Evolutionary conservation across 2,113 vertebrate species (phyloP), one percentile per base, ranked within the genome.

Genomic region (Coreoperca whiteheadi): DNA sequence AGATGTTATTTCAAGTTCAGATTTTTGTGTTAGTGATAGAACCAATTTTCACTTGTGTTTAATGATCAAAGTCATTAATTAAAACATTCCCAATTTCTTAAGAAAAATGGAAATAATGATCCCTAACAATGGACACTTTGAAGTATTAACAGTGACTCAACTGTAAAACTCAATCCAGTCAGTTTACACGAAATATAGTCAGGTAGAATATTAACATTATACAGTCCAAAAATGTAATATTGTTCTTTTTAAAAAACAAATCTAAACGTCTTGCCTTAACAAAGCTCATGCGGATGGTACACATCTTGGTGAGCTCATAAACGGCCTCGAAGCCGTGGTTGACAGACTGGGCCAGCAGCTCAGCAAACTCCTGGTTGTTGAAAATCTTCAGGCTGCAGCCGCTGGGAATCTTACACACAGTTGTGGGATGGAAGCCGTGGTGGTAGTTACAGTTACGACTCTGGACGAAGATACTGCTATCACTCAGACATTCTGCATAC

Each of bases 401-500:
- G 46, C 98, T 99, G 69, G 98, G 98, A 88, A 99, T 99, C 95
- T 99, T 99, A 91, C 98, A 99, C 53, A 99, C 98, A 0, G 98
- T 99, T 4, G 98, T 99, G 87, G 98, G 98, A 68, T 99, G 98
- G 91, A 99, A 99, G 2, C 98, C 97, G 0, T 99, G 98, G 72
- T 99, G 98, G 90, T 98, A 99, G 95, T 99, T 99, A 95, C 98
- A 99, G 96, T 99, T 99, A 70, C 98, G 97, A 82, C 98, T 99
- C 86, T 99, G 98, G 90, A 99, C 98, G 77, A 99, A 99, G 94
- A 99, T 99, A 91, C 98, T 99, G 89, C 98, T 99, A 91, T 99
- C 98, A 0, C 98, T 99, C 65, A 99, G 96, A 82, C 98, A 99
- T 34, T 99, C 98, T 0, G 98, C 98, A 0, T 99, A 99, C 4